Evolutionary conservation across 2,113 vertebrate species (phyloP).

Genomic region (Leucoraja erinaceus): DNA sequence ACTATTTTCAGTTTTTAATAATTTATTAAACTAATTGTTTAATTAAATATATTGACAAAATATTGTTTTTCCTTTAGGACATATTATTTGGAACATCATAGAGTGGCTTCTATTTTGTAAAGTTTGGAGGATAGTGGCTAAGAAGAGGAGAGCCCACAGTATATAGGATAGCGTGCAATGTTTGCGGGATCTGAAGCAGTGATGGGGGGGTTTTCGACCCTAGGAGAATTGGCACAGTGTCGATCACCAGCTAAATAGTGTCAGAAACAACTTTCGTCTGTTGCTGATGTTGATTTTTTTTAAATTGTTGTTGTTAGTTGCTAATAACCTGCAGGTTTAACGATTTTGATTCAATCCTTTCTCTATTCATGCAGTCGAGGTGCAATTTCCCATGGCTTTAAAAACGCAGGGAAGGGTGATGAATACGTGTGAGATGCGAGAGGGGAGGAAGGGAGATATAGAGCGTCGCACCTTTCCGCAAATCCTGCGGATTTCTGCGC

Average conservation of each 20-base stretch:
- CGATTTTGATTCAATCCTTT: not conserved
- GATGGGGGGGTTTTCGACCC: not conserved
- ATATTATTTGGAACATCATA: not conserved
- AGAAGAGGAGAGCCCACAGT: not conserved
- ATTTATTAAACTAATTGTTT: not conserved
- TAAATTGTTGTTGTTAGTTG: not conserved
- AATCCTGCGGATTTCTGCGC: not conserved
- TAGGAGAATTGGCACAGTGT: not conserved
- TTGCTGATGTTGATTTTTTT: not conserved
- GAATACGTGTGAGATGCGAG: not conserved
- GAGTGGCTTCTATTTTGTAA: not conserved
- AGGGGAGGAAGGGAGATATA: not conserved
- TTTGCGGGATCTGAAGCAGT: not conserved
- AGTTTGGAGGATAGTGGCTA: not conserved
- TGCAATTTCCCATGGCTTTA: not conserved
- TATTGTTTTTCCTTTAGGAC: not conserved
- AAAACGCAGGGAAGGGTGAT: not conserved
- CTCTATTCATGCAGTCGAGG: not conserved
- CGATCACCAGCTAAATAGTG: not conserved
- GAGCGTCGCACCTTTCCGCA: not conserved
- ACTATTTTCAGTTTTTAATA: not conserved
- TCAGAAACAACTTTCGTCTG: not conserved
- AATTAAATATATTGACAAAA: not conserved
- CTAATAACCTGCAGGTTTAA: not conserved
- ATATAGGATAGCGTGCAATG: not conserved